phyloP scores from a whole-genome alignment of 2,797 vertebrate species.

The Malacoctenus gilli region DNA sequence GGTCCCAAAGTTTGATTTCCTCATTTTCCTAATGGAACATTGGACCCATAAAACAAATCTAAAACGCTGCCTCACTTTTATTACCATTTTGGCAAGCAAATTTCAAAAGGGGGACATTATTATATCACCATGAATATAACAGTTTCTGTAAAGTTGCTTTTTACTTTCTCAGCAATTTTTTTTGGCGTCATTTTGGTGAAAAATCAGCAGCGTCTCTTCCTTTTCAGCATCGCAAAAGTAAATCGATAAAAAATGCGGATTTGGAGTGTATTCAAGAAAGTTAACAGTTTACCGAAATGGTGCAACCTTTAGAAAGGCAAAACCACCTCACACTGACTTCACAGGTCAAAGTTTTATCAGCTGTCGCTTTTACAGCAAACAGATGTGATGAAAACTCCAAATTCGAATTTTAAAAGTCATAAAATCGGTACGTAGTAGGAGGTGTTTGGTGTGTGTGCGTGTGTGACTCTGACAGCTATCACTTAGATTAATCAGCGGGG shows the following conservation, averaged over 20 bases:
- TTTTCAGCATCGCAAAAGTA: constrained; percentile 7
- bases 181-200: constrained; percentile 15
- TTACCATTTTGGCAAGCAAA: constrained; percentile 36
- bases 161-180: too few species aligned
- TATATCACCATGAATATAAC: constrained; percentile 27
- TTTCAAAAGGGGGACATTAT: constrained; percentile 27
- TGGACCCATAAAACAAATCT: constrained; percentile 33
- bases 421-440: neutral
- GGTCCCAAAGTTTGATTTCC: constrained; percentile 12
- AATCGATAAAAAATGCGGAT: constrained; percentile 2
- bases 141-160: constrained; percentile 13
- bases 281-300: neutral
- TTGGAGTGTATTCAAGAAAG: constrained; percentile 12
- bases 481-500: constrained; percentile 4
- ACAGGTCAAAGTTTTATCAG: neutral
- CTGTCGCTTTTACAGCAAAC: constrained; percentile 9
- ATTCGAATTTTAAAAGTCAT: constrained; percentile 6
- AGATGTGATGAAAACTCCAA: neutral
- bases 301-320: neutral
- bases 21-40: constrained; percentile 42
- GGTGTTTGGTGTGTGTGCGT: neutral
- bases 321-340: constrained; percentile 7
- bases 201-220: constrained; percentile 25
- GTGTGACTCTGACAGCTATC: constrained; percentile 12
- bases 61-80: constrained; percentile 48